Percentiles rank a stretch among this genome's conserved stretches.
phyloP scores from a whole-genome alignment of 2,113 vertebrate genomes.

The human (Homo sapiens) region GRCh38 chr14:31993001-31993500 shows the following conservation, averaged over 20 bases:
- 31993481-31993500: neutral
- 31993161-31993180: neutral
- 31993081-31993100: neutral
- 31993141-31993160: neutral
- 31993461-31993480: neutral
- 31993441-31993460: neutral
- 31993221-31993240: neutral
- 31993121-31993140: neutral
- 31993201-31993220: neutral
- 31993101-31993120: neutral
- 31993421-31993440: neutral
- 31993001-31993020: neutral
- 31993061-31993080: neutral
- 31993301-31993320: neutral
- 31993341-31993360: neutral
- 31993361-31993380: neutral
- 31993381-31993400: neutral
- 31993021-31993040: neutral
- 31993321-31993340: neutral
- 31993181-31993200: conserved; percentile 15
- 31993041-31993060: conserved; percentile 4
- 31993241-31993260: neutral
- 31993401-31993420: neutral
- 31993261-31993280: neutral
- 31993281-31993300: neutral